These are phyloP conservation scores for Procambarus clarkii DNA, from an alignment of 1,140 invertebrate species.

Conservation along the genomic window DNA sequence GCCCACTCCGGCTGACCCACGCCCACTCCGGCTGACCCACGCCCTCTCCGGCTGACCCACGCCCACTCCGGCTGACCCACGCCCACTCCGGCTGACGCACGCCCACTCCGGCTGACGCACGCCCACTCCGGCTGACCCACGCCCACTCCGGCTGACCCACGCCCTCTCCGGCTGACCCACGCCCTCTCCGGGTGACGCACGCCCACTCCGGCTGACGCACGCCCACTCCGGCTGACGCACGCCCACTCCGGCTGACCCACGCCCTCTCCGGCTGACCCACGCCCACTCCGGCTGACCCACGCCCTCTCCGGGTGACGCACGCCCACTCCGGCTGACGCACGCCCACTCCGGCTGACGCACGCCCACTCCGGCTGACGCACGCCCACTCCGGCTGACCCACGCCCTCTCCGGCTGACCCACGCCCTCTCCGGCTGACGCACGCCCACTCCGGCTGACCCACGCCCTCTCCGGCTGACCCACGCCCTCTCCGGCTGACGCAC, in stretches of 20 bases:
- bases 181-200: not conserved
- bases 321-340: not conserved
- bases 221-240: no score
- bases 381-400: not conserved
- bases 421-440: no score
- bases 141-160: no score
- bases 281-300: not conserved
- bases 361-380: no score
- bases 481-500: no score
- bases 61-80: not conserved
- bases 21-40: no score
- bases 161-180: not conserved
- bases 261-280: not conserved
- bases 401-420: no score
- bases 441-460: not conserved
- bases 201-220: not conserved
- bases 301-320: not conserved
- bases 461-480: no score
- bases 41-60: no score
- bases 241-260: not conserved
- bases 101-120: no score
- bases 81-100: no score
- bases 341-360: no score
- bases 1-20: not conserved
- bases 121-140: not conserved